Base-by-base conservation (phyloP, 1,140 invertebrate species). In the Conopomorpha cramerella region DNA sequence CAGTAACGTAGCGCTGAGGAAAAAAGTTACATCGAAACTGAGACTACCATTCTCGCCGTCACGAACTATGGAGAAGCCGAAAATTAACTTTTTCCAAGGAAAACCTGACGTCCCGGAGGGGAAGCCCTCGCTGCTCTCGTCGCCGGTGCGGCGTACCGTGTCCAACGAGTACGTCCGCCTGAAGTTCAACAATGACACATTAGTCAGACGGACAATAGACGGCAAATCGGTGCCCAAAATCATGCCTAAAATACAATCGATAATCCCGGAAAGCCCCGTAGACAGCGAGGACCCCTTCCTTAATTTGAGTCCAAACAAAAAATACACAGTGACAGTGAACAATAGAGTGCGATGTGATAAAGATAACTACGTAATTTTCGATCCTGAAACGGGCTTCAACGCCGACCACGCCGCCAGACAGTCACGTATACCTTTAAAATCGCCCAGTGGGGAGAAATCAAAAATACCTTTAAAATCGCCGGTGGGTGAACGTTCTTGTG, bases 291-390 rank as follows among this genome's bases (percentile, higher is more conserved):
- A 77, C 44, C 70, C 65, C 10, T 76, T 71, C 27, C 18, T 73
- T 16, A 73, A 78, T 43, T 49, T 79, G 35, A 77, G 72, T 41
- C 77, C 77, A 4, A 79, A 79, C 40, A 79, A 79, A 61, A 79
- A 79, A 53, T 79, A 79, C 34, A 79, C 77, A 16, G 70, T 79
- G 4, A 79, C 74, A 14, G 57, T 73, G 2, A 74, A 77, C 39
- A 72, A 76, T 46, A 74, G 56, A 55, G 71, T 79, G 11, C 49
- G 77, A 36, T 79, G 71, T 36, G 77, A 79, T 41, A 79, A 79
- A 52, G 77, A 79, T 39, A 77, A 79, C 38, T 79, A 79, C 29
- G 72, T 78, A 2, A 68, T 79, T 39, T 79, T 77, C 36, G 77
- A 79, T 53, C 77, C 77, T 6, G 53, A 51, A 11, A 73, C 71